Evolutionary conservation across 2,797 vertebrate genomes (phyloP).

Genomic region (Parotocinclus haroldoi): DNA sequence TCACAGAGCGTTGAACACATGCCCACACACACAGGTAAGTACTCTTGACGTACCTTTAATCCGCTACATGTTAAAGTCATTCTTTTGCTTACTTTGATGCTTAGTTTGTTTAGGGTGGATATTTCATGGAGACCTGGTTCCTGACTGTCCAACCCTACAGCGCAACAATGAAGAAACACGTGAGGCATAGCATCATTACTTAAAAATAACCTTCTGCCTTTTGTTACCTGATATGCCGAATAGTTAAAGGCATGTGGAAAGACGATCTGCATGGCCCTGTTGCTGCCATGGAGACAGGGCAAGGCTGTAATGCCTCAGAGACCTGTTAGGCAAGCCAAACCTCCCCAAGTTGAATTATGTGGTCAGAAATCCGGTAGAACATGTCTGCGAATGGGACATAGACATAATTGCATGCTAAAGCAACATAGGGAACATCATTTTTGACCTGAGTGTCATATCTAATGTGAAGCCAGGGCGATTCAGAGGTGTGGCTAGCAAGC

Average conservation of each 20-base stretch:
- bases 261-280: constrained; percentile 55
- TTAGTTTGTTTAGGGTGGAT: not conserved
- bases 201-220: constrained; percentile 35
- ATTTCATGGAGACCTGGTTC: not conserved
- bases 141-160: not conserved
- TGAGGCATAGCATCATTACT: constrained; percentile 25
- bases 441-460: constrained; percentile 1
- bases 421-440: too few relatives aligned
- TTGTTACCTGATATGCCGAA: constrained; percentile 51
- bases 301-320: constrained; percentile 49
- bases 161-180: constrained; percentile 9
- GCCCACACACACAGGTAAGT: not conserved
- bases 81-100: not conserved
- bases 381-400: not conserved
- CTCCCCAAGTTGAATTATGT: constrained; percentile 51
- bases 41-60: not conserved
- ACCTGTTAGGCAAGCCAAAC: constrained; percentile 49
- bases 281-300: constrained; percentile 61
- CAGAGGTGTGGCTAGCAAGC: constrained; percentile 58
- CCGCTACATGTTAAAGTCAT: not conserved
- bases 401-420: not conserved
- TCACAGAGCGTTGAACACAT: too few relatives aligned
- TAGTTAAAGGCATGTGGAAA: constrained; percentile 64
- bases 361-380: constrained; percentile 31
- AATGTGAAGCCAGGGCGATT: constrained; percentile 11